Evolutionary conservation across 2,888 invertebrate species (phyloP), one percentile per base, ranked within the genome.

Genomic region (Philonicus albiceps): DNA sequence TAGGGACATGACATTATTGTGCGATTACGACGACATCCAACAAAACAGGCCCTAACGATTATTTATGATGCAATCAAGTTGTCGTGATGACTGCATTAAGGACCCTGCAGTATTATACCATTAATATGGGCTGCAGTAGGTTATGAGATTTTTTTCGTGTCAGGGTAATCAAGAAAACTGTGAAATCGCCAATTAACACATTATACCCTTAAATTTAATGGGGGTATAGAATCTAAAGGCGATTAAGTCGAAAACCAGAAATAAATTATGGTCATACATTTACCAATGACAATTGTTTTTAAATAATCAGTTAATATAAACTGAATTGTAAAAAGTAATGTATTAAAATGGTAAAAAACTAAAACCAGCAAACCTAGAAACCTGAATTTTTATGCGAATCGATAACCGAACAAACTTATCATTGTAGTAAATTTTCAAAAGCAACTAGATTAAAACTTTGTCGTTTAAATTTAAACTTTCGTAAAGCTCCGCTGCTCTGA

Each of bases 21-120:
- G 75, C 85, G 87, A 87, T 87, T 85, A 87, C 75, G 85, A 87
- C 86, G 87, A 81, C 87, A 85, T 43, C 85, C 84, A 81, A 81
- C 80, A 87, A 87, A 87, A 49, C 81, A 16, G 19, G 74, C 64
- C 53, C 85, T 85, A 87, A 87, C 85, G 81, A 87, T 85, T 87
- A 85, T 87, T 87, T 87, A 85, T 75, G 85, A 49, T 43, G 53
- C 76, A 76, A 64, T 64, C 64, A 64, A 64, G 64, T 64, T 27
- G 22, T 64, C 22, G 64, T 64, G 64, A 64, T 64, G 64, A 64
- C 64, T 64, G 64, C 64, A 64, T 64, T 64, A 64, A 64, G 64
- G 64, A 27, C 64, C 64, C 64, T 64, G 22, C 49, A 49, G n/a
- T 3, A 64, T 19, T 64, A 22, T 19, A 64, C 64, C n/a, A 16